Base-by-base conservation (phyloP, 2,888 invertebrate genomes). In the Pterostichus niger region DNA sequence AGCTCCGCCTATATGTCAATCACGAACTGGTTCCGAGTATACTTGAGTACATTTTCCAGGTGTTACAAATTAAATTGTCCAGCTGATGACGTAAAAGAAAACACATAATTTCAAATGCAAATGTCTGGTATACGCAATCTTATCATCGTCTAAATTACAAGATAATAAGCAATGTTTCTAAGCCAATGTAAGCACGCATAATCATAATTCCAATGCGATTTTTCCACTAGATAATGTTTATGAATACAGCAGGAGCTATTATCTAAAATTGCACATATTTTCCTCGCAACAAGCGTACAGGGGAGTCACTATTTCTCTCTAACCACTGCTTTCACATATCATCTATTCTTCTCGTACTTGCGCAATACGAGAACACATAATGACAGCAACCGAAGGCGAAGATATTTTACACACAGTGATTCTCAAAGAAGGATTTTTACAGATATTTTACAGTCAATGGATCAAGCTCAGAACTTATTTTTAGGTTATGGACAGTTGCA, bases 251-350 rank as follows among this genome's bases (percentile, higher is more conserved):
- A 11, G 33, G 15, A 15, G 84, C 84, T 86, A 85, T 84, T 84
- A 85, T 85, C 85, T 86, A 86, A 85, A 87, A 86, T 87, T 87
- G 86, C 86, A 87, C 86, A 86, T 86, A 81, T 35, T 52, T 77
- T 77, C 31, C 64, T 13, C 52, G 75, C 54, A 54, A 33, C 35
- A 75, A 75, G 75, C 75, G 75, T 75, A n/a, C 35, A 49, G 54
- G 49, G 75, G 40, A 59, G 13, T 64, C 44, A 17, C 68, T 71
- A 46, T 71, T 40, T 71, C 68, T 44, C 68, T 71, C 68, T 52
- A 52, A 75, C 44, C n/a, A 13, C 13, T 75, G 46, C 73, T 75
- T 46, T 49, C 76, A 56, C 64, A 13, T 64, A 64, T 76, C 52
- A 40, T 76, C 76, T 76, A 9, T 75, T 15, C 49, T 24, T 17